These are phyloP conservation scores for Hafferia zeledoni DNA, from an alignment of 2,797 vertebrate species.

Conservation along the genomic window DNA sequence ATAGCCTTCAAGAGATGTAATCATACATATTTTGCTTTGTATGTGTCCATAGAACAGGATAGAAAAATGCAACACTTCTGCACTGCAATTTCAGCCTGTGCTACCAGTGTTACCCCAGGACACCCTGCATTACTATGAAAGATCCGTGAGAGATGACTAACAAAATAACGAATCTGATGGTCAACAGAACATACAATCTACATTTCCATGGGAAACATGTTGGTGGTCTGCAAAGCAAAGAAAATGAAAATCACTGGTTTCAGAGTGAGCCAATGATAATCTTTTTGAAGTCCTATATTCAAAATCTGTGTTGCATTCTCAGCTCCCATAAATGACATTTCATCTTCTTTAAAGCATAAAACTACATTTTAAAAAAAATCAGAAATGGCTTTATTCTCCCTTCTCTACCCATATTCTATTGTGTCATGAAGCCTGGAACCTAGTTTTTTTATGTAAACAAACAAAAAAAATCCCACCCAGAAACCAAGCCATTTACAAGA, in stretches of 20 bases:
- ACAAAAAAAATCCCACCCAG: slow-evolving; percentile 53
- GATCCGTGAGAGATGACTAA: neutral
- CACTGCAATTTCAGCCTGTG: neutral
- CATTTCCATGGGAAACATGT: slow-evolving; percentile 39
- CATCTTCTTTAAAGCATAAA: slow-evolving; percentile 14
- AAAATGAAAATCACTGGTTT: slow-evolving; percentile 34
- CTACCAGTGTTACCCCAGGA: neutral
- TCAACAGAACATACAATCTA: neutral
- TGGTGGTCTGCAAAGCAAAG: slow-evolving; percentile 55
- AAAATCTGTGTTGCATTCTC: slow-evolving; percentile 55
- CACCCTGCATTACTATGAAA: neutral
- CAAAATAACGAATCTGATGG: neutral
- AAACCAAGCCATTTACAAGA: slow-evolving; percentile 24
- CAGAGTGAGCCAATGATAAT: slow-evolving; percentile 16
- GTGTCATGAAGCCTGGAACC: neutral
- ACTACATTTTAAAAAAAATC: neutral
- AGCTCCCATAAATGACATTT: slow-evolving; percentile 41
- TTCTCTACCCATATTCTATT: slow-evolving; percentile 22
- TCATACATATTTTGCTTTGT: neutral
- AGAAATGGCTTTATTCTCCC: slow-evolving; percentile 27
- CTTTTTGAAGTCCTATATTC: slow-evolving; percentile 48
- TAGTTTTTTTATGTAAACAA: slow-evolving; percentile 47
- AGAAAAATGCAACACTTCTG: neutral
- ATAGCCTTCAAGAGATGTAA: neutral
- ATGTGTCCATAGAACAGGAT: neutral